A percentile compares a stretch with the other conserved stretches of the same genome.
These are phyloP conservation scores for Mirza zaza DNA, from an alignment of 2,113 vertebrate species.

Conservation along the genomic window DNA sequence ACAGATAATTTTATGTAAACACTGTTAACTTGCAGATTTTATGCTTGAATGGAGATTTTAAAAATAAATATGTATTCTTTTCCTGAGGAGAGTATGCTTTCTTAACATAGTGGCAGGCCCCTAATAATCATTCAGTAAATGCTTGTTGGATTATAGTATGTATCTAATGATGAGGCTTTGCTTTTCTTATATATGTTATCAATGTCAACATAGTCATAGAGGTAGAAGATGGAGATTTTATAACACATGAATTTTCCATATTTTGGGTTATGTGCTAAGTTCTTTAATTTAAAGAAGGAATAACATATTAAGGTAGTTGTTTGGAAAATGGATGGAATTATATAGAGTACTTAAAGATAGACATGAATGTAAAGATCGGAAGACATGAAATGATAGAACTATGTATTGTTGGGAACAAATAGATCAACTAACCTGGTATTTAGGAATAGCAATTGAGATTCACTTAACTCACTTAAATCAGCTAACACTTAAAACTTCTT, in stretches of 20 bases:
- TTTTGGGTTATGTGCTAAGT: background rate
- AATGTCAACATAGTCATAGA: background rate
- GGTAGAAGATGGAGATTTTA: background rate
- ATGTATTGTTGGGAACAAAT: background rate
- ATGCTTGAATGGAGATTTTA: background rate
- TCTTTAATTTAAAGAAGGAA: background rate
- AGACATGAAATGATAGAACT: background rate
- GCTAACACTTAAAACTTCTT: background rate
- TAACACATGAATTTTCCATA: background rate
- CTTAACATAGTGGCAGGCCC: background rate
- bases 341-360: constrained; percentile 16
- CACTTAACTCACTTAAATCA: background rate
- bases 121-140: background rate
- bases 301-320: background rate
- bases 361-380: background rate
- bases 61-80: background rate
- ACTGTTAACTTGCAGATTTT: background rate
- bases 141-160: background rate
- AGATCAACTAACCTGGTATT: background rate
- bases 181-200: background rate
- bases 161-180: background rate
- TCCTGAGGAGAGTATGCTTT: background rate
- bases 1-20: background rate
- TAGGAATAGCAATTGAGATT: background rate
- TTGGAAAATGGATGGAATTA: background rate